phyloP scores from a whole-genome alignment of 2,888 invertebrate species.

The Epiperipatus broadwayi region DNA sequence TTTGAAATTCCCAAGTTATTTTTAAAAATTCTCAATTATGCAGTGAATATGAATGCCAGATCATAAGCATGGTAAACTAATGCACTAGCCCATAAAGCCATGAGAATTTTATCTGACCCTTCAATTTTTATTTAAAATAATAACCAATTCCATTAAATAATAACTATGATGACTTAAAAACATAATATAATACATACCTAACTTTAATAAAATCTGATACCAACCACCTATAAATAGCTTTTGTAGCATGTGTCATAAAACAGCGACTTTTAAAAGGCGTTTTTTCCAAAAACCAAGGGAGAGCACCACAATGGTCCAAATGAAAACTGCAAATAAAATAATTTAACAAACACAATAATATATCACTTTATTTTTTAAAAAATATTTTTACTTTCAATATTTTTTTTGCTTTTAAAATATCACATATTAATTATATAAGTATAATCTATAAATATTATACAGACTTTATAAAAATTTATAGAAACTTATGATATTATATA shows the following conservation, averaged over 20 bases:
- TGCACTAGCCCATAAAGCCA: no score
- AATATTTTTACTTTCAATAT: not conserved
- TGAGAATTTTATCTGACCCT: no score
- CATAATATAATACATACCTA: slow-evolving; percentile 37
- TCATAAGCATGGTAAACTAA: no score
- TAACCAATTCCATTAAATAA: not conserved
- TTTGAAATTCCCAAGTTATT: no score
- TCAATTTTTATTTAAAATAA: not conserved
- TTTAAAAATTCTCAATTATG: no score
- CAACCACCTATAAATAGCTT: slow-evolving; percentile 96
- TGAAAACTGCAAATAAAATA: slow-evolving; percentile 53
- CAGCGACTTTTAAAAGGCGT: slow-evolving; percentile 92
- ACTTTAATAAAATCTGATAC: slow-evolving; percentile 98
- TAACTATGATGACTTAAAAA: not conserved
- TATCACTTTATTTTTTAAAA: not conserved
- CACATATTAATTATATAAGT: no score
- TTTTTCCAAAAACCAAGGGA: slow-evolving; percentile 93
- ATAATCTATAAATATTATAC: no score
- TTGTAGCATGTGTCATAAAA: slow-evolving; percentile 99
- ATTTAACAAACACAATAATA: slow-evolving; percentile 6
- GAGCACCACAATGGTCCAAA: slow-evolving; percentile 88
- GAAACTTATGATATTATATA: no score
- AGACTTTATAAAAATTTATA: no score
- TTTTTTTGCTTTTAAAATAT: no score
- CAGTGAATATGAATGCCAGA: no score